These are phyloP conservation scores for Dermochelys coriacea DNA, from an alignment of 2,797 vertebrate genomes.

Conservation along the genomic window DNA sequence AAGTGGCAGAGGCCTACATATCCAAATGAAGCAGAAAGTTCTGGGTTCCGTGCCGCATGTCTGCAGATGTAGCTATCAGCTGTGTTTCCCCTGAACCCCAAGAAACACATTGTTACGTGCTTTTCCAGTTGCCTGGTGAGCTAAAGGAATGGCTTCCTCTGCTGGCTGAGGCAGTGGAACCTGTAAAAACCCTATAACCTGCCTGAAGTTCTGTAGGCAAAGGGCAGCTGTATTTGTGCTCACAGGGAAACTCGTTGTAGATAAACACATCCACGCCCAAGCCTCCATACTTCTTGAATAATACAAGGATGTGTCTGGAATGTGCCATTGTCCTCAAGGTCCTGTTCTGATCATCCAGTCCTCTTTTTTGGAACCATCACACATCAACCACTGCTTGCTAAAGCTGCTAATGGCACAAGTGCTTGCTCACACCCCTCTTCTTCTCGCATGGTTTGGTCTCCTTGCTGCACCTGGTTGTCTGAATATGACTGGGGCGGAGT, in stretches of 20 bases:
- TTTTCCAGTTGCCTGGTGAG: neutral
- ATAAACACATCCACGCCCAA: neutral
- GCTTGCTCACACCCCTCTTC: neutral
- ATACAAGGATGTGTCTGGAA: neutral
- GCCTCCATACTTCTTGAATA: neutral
- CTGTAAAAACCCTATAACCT: neutral
- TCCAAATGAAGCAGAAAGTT: neutral
- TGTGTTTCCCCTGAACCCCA: neutral
- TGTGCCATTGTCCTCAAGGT: neutral
- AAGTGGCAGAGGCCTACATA: neutral
- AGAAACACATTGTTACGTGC: neutral
- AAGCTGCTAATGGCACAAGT: neutral
- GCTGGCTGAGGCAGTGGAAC: no score
- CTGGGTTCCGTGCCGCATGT: neutral
- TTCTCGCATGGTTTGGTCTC: constrained; percentile 18
- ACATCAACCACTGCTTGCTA: neutral
- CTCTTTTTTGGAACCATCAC: no score
- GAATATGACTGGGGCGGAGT: neutral
- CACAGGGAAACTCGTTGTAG: neutral
- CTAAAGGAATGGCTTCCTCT: neutral
- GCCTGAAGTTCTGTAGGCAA: neutral
- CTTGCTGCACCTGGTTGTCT: neutral
- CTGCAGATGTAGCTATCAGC: neutral
- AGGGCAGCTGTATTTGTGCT: neutral
- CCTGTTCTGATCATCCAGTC: neutral